Evolutionary conservation across 2,113 vertebrate species (phyloP), one percentile per base, ranked within the genome.

Genomic region (Zootoca vivipara): DNA sequence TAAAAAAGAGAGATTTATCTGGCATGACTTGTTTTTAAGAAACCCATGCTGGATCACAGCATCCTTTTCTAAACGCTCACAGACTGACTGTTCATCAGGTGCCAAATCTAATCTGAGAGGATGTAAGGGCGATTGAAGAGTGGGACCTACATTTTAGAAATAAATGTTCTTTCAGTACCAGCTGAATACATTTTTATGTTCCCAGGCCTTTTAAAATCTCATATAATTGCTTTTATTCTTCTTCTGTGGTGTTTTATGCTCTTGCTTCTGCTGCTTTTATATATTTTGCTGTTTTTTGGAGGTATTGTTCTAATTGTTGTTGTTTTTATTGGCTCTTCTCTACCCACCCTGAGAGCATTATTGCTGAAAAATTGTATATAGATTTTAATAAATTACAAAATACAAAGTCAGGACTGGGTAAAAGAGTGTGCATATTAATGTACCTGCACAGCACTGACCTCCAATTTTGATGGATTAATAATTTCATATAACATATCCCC

Each of bases 371-470:
- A 16, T 64, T 8, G 12, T 7, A 30, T 67, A 28, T 8, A 52
- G 1, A 7, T 67, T 82, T 38, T 38, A 46, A 46, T 78, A 46
- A 78, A 65, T 22, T 90, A 93, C 78, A 93, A 89, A 75, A 78
- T 70, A 87, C 24, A 3, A 10, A 90, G 87, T 89, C 38, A 73
- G 74, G 80, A 62, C 67, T 0, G 46, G 6, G 2, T 35, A 78
- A 78, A 67, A 75, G 7, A 69, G 26, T 78, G 67, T 56, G 40
- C 72, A 75, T 83, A 38, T 40, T 83, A 33, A 52, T 22, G n/a
- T n/a, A n/a, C n/a, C n/a, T n/a, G n/a, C n/a, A n/a, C n/a, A n/a
- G n/a, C n/a, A n/a, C n/a, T n/a, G n/a, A 22, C 42, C 5, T 4
- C n/a, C 3, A 38, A 35, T 77, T 82, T 75, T 78, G 6, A 67